Conservation (phyloP, 2,888 invertebrate species). For the Ectemnius lituratus region DNA sequence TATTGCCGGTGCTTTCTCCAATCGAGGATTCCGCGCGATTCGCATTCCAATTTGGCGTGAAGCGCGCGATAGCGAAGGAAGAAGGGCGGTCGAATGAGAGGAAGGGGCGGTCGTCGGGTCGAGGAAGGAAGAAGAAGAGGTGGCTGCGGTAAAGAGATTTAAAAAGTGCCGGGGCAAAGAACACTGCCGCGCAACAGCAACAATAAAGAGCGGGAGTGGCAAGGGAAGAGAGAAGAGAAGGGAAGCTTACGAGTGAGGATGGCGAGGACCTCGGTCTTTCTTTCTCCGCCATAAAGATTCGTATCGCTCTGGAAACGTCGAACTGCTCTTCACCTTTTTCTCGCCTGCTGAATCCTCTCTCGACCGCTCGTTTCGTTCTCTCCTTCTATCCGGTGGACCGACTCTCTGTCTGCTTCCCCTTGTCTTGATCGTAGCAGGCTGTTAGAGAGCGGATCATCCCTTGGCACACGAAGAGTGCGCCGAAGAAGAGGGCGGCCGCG, state of each 20-base stretch:
- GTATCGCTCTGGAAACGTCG: conserved; percentile 64
- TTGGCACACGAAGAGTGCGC: conserved; percentile 17
- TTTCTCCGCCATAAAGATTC: conserved; percentile 64
- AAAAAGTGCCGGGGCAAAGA: conserved; percentile 16
- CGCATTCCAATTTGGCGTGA: conserved; percentile 6
- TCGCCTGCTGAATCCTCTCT: neutral
- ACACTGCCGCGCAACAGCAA: conserved; percentile 12
- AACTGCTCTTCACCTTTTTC: conserved; percentile 33
- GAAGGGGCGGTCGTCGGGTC: neutral
- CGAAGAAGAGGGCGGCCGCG: conserved; percentile 43
- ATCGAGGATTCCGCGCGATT: conserved; percentile 16
- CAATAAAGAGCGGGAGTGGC: conserved; percentile 32
- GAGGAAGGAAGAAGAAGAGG: conserved; percentile 3
- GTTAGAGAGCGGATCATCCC: conserved; percentile 36
- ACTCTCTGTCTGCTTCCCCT: conserved; percentile 1
- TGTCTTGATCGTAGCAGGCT: too few relatives aligned
- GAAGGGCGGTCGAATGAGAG: conserved; percentile 14
- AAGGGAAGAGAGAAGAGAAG: neutral
- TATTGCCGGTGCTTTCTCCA: conserved; percentile 14
- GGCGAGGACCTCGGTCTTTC: conserved; percentile 52
- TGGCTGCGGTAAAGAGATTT: conserved; percentile 9
- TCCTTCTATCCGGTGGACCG: neutral
- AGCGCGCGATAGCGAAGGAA: conserved; percentile 14
- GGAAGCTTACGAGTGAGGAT: conserved; percentile 26
- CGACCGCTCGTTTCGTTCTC: neutral